A percentile compares a stretch with the other conserved stretches of the same genome.
Evolutionary conservation across 2,797 vertebrate genomes (phyloP).

Genomic region (Cheirogaleus major): DNA sequence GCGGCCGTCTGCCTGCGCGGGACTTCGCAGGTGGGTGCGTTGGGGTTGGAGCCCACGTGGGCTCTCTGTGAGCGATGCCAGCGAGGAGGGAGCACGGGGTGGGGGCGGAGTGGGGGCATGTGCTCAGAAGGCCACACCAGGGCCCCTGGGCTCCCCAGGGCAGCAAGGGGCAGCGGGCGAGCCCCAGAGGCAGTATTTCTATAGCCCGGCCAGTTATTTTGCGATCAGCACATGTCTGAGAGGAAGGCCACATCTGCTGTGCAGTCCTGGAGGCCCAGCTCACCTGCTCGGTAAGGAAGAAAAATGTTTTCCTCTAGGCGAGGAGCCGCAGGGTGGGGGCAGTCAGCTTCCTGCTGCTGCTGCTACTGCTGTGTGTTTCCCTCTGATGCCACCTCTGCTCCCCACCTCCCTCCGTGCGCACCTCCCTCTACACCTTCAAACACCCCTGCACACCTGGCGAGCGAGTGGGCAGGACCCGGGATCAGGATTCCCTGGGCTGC

Average conservation of each 20-base stretch:
- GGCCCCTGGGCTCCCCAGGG: not conserved
- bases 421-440: constrained; percentile 56
- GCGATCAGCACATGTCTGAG: constrained; percentile 66
- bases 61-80: accelerated
- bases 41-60: not conserved
- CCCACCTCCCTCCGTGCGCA: constrained; percentile 69
- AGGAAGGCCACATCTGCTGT: constrained; percentile 55
- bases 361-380: constrained; percentile 67
- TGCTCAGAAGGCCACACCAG: not conserved
- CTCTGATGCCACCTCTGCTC: constrained; percentile 75
- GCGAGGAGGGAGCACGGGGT: accelerated
- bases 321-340: not conserved
- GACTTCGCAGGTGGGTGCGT: not conserved
- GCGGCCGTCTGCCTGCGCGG: accelerated
- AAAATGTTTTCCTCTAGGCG: constrained; percentile 56
- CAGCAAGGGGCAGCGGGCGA: accelerated
- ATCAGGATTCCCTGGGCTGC: not conserved
- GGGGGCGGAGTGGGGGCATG: accelerated
- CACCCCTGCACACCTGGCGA: constrained; percentile 44
- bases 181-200: not conserved
- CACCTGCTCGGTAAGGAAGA: constrained; percentile 66
- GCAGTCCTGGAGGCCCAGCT: constrained; percentile 61
- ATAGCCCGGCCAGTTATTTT: constrained; percentile 77
- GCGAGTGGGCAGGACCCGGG: accelerated
- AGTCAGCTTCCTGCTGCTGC: constrained; percentile 61